A percentile compares a stretch with the other conserved stretches of the same genome.
Conservation (phyloP, 2,888 invertebrate species). For the Drosophila vallismaia region DNA sequence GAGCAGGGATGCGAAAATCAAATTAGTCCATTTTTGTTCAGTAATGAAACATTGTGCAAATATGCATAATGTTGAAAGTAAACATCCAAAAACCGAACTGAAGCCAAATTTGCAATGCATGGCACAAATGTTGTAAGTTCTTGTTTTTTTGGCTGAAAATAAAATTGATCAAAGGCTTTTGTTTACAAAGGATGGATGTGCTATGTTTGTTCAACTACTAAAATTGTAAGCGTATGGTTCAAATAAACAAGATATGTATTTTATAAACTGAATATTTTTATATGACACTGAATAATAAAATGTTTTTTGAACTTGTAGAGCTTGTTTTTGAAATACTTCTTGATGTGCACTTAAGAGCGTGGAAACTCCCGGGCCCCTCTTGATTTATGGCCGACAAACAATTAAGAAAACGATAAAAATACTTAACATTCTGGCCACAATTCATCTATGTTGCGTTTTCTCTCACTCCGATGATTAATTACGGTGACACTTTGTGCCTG, state of each 20-base stretch:
- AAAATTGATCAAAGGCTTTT: slow-evolving; percentile 61
- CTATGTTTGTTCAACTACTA: slow-evolving; percentile 34
- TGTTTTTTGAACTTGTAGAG: background rate
- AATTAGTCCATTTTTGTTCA: slow-evolving; percentile 54
- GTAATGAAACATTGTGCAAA: slow-evolving; percentile 47
- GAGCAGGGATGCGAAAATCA: slow-evolving; percentile 18
- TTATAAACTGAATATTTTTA: background rate
- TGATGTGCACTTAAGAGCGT: background rate
- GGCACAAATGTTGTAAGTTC: slow-evolving; percentile 20
- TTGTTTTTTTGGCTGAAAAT: slow-evolving; percentile 41
- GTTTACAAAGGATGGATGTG: slow-evolving; percentile 44
- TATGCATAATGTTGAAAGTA: slow-evolving; percentile 34
- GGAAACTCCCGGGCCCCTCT: background rate
- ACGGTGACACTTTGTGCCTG: slow-evolving; percentile 65
- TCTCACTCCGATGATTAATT: slow-evolving; percentile 64
- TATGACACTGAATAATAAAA: background rate
- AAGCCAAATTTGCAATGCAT: slow-evolving; percentile 25
- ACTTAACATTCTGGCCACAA: slow-evolving; percentile 51
- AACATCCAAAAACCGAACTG: slow-evolving; percentile 20
- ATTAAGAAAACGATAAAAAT: slow-evolving; percentile 68
- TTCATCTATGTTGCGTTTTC: slow-evolving; percentile 40
- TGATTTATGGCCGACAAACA: slow-evolving; percentile 73
- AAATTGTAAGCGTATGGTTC: slow-evolving; percentile 3
- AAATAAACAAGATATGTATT: slow-evolving; percentile 4
- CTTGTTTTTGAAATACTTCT: background rate